phyloP scores from a whole-genome alignment of 30 jellyfish, hydroid and myxozoan genomes.

The Pseudorhiza aurosa region DNA sequence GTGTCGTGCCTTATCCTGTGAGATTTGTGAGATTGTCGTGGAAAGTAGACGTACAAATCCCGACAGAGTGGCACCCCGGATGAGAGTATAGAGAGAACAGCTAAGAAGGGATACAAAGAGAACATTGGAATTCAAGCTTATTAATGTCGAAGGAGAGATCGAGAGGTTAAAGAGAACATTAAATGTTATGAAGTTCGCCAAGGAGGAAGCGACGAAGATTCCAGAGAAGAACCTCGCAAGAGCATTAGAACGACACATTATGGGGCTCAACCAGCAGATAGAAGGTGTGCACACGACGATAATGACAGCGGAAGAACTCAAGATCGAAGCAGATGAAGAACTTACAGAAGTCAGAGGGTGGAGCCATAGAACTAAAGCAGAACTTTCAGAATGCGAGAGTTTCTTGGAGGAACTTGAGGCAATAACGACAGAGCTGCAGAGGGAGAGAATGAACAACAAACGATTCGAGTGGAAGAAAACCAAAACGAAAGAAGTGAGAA shows the following conservation, averaged over 20 bases:
- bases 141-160: conserved; percentile 1
- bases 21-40: conserved; percentile 2
- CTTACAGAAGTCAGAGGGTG: conserved; percentile 7
- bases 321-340: conserved; percentile 13
- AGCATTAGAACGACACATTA: not conserved
- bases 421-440: not conserved
- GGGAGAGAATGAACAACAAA: conserved; percentile 1
- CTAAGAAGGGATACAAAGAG: not conserved
- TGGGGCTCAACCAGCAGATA: conserved; percentile 7
- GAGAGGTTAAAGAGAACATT: not conserved
- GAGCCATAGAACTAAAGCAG: conserved; percentile 3
- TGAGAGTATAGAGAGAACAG: conserved; percentile 8
- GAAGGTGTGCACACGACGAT: conserved; percentile 5
- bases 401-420: conserved; percentile 8
- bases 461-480: conserved; percentile 1
- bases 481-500: not conserved
- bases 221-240: conserved; percentile 16
- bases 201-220: conserved; percentile 17
- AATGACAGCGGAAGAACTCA: conserved; percentile 7
- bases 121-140: not conserved
- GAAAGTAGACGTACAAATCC: not conserved
- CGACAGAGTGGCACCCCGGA: conserved; percentile 49
- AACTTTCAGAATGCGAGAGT: conserved; percentile 1
- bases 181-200: not conserved
- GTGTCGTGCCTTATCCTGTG: too few species aligned